Evolutionary conservation across 2,888 invertebrate species (phyloP), one percentile per base, ranked within the genome.

Genomic region (Gasteruption jaculator): DNA sequence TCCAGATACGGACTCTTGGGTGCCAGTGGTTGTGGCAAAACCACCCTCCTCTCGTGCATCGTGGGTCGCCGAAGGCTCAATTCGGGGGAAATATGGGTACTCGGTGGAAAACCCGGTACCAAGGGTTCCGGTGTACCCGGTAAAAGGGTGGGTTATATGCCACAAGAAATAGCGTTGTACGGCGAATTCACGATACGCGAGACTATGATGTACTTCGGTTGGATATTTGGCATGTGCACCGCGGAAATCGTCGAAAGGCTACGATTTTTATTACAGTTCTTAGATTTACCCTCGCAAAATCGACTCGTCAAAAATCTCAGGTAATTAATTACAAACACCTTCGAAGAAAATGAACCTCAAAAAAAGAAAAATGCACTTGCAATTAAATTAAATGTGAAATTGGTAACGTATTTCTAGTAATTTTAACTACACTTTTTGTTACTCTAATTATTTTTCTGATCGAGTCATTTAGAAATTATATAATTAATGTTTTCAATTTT

Each of bases 11-110:
- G 94, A 43, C 78, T 95, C 7, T 76, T 95, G 18, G 95, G 95
- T 16, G 93, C 95, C 5, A 93, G 93, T 46, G 95, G 95, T 21
- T 95, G 95, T 69, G 93, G 93, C n/a, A 95, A 95, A 73, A 95
- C 95, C 3, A 95, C 95, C 0, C 75, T 95, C 10, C 79, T 95
- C 4, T 88, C 91, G 32, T 92, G 92, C 72, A 88, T 94, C 60
- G 91, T 95, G 15, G 94, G 95, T 3, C 77, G 92, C 39, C 79
- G 91, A 59, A 79, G 85, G 57, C 74, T 93, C 37, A 88, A 93
- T 72, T 80, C 83, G 2, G 95, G 95, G 4, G 86, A 89, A 67
- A 86, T 94, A 54, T 86, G 84, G 76, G 92, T 94, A 24, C 79
- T 95, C 38, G 94, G 94, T 0, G 88, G 90, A 15, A 85, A 83